These are phyloP conservation scores for Coenonympha glycerion DNA, from an alignment of 2,888 invertebrate species.

Conservation along the genomic window DNA sequence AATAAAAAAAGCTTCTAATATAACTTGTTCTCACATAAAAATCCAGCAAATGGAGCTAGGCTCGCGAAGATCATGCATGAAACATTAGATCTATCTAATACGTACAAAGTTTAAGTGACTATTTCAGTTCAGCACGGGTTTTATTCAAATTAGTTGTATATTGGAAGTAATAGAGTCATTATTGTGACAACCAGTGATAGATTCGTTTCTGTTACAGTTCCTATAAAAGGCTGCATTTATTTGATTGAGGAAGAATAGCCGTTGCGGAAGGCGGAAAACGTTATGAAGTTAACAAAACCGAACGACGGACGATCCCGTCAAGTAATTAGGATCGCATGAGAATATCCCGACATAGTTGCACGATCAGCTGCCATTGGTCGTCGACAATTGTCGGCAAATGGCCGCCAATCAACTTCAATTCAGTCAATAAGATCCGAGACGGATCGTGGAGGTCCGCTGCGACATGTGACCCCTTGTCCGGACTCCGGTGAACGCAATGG, in stretches of 20 bases:
- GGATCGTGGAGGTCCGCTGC: conserved; percentile 34
- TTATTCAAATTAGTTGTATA: too few relatives aligned
- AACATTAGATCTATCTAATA: too few relatives aligned
- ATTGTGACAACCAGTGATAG: not conserved
- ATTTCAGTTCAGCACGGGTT: too few relatives aligned
- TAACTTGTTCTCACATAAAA: too few relatives aligned
- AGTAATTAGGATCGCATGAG: conserved; percentile 62
- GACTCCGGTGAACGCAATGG: too few relatives aligned
- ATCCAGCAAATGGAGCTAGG: too few relatives aligned
- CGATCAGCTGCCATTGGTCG: conserved; percentile 50
- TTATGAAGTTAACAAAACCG: conserved; percentile 34
- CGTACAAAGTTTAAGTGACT: too few relatives aligned
- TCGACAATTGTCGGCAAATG: conserved; percentile 66
- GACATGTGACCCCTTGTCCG: conserved; percentile 31
- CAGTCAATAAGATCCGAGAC: conserved; percentile 61
- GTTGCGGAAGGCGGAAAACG: conserved; percentile 20
- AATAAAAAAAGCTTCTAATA: too few relatives aligned
- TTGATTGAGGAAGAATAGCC: conserved; percentile 7
- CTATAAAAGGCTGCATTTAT: not conserved
- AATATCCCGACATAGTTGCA: conserved; percentile 55
- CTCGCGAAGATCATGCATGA: too few relatives aligned
- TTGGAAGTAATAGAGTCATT: too few relatives aligned
- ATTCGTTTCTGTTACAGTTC: too few relatives aligned
- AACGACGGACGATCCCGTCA: conserved; percentile 48
- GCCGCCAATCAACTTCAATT: conserved; percentile 69